phyloP scores from a whole-genome alignment of 2,113 vertebrate genomes.

The Galemys pyrenaicus region DNA sequence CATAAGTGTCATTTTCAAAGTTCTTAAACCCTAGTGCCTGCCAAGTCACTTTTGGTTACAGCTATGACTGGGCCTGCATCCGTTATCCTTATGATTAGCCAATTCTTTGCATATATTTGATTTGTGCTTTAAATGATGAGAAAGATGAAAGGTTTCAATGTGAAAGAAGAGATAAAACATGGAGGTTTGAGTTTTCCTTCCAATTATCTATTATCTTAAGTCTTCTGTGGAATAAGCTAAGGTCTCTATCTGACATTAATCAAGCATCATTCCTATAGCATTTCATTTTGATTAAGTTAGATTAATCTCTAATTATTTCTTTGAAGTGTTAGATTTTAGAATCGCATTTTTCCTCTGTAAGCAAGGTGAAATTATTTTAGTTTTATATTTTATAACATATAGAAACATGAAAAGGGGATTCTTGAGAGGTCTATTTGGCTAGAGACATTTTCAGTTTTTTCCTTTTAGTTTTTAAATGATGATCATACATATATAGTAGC shows the following conservation, averaged over 20 bases:
- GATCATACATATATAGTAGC: not conserved
- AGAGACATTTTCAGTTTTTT: not conserved
- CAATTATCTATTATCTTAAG: constrained; percentile 37
- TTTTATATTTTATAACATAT: constrained; percentile 30
- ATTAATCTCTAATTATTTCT: not conserved
- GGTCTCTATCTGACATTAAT: constrained; percentile 31
- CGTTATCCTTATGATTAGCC: too few relatives aligned
- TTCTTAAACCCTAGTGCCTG: not conserved
- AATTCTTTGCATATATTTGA: not conserved
- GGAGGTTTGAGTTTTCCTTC: not conserved
- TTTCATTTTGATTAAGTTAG: constrained; percentile 31
- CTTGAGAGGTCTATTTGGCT: not conserved
- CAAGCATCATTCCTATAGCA: constrained; percentile 2
- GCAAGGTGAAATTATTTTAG: not conserved
- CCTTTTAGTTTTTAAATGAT: not conserved
- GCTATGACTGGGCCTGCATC: not conserved
- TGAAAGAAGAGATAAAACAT: not conserved
- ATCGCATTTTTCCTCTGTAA: not conserved
- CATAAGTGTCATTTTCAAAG: not conserved
- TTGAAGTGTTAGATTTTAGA: constrained; percentile 31
- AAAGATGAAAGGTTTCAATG: not conserved
- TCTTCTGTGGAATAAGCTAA: constrained; percentile 30
- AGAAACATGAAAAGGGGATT: constrained; percentile 9
- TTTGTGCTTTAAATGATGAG: constrained; percentile 17
- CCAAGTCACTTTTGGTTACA: not conserved